Evolutionary conservation across 2,888 invertebrate genomes (phyloP).

Genomic region (Ochlodes sylvanus): DNA sequence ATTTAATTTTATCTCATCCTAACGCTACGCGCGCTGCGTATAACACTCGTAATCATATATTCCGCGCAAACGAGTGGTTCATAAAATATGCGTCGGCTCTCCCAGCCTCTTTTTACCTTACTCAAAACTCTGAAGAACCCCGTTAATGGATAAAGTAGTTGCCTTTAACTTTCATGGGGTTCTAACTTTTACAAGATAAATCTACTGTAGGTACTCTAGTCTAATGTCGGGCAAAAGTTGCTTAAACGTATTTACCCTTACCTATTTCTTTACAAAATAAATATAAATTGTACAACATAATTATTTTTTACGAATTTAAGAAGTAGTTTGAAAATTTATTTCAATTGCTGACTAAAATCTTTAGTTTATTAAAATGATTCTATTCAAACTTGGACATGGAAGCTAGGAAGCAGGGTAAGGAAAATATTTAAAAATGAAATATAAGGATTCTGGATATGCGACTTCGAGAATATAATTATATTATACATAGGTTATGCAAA

Average conservation of each 20-base stretch:
- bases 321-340: too few species aligned
- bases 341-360: too few species aligned
- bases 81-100: constrained; percentile 66
- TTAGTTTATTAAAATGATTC: too few species aligned
- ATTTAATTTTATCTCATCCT: constrained; percentile 7
- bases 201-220: not conserved
- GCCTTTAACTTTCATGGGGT: constrained; percentile 7
- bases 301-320: too few species aligned
- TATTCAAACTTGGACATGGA: too few species aligned
- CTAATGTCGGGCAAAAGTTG: not conserved
- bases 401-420: too few species aligned
- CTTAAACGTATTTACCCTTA: not conserved
- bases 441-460: too few species aligned
- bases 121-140: constrained; percentile 19
- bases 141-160: constrained; percentile 17
- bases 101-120: constrained; percentile 34
- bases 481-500: too few species aligned
- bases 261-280: too few species aligned
- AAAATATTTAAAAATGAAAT: too few species aligned
- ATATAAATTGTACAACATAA: too few species aligned
- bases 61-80: constrained; percentile 64
- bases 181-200: constrained; percentile 16
- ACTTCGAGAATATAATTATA: too few species aligned
- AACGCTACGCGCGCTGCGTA: constrained; percentile 47
- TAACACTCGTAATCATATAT: constrained; percentile 65